Evolutionary conservation across 2,113 vertebrate species (phyloP).

Genomic region (Colius striatus): DNA sequence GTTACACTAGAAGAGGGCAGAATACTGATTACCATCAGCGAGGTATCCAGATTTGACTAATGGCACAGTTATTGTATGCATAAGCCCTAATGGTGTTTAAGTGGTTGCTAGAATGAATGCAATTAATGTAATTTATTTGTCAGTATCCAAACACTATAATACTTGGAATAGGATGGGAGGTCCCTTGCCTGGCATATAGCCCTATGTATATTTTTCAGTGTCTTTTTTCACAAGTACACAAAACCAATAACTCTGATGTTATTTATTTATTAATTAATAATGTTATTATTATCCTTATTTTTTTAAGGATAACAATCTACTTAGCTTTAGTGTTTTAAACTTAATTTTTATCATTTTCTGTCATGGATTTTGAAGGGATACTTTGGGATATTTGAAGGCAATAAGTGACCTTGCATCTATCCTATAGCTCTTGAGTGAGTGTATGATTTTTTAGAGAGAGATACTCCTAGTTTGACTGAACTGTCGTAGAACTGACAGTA

Average conservation of each 20-base stretch:
- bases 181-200: background rate
- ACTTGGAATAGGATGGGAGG: slow-evolving; percentile 8
- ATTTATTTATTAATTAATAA: background rate
- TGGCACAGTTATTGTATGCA: slow-evolving; percentile 55
- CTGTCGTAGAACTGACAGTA: background rate
- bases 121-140: slow-evolving; percentile 66
- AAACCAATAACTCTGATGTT: background rate
- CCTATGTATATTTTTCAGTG: background rate
- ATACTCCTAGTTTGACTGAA: background rate
- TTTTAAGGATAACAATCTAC: background rate
- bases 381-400: background rate
- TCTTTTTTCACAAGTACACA: background rate
- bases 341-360: background rate
- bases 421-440: background rate
- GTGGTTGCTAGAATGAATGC: slow-evolving; percentile 54
- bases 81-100: slow-evolving; percentile 59
- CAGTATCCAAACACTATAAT: slow-evolving; percentile 46
- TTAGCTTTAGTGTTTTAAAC: background rate
- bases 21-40: slow-evolving; percentile 29
- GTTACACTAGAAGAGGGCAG: slow-evolving; percentile 5
- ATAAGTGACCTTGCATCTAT: background rate
- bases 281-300: background rate
- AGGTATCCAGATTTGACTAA: slow-evolving; percentile 61
- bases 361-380: background rate
- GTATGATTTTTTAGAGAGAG: background rate